Base-by-base conservation (phyloP, 2,113 vertebrate species). In the Baryphthengus martii region DNA sequence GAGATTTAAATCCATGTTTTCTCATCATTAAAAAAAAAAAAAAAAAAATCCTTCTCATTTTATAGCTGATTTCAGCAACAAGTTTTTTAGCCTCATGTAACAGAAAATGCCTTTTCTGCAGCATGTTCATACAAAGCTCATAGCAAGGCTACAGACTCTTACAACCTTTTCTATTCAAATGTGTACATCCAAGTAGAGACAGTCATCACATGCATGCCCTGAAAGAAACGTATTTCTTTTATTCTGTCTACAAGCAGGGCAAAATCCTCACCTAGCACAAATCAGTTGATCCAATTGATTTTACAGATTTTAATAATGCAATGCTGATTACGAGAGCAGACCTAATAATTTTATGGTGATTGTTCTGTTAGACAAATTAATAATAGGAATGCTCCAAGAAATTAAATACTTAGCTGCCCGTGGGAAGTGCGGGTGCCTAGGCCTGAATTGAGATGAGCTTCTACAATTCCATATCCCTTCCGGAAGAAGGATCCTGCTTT, bases 51-150 rank as follows among this genome's bases (percentile, higher is more conserved):
- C 56, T 88, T 96, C 68, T 93, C 50, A 85, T 97, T 89, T 94
- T 93, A 91, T 90, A 95, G 77, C 71, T 92, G 86, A 96, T 95
- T 97, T 96, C 85, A 97, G 87, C 92, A 97, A 97, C 92, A 97
- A 90, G 91, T 83, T 86, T 97, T 96, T 89, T 82, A 94, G 19
- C 70, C 61, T 91, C 40, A 21, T 68, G 33, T 88, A 80, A 81
- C 14, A 90, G 70, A 95, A 93, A 75, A 91, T 86, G 28, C 10
- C 50, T 90, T 92, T 80, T 92, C 72, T 94, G 58, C 50, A 82
- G 13, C n/a, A 59, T 35, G 19, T 47, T 96, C 52, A 33, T 92
- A 65, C 44, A 80, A 85, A 90, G 61, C n/a, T 83, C 35, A 26
- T 18, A 67, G 35, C 20, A 45, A 93, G 62, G 58, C 87, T 93